Percentiles rank a stretch among this genome's conserved stretches.
Conservation (phyloP, 2,113 vertebrate genomes). For the Festucalex cinctus region DNA sequence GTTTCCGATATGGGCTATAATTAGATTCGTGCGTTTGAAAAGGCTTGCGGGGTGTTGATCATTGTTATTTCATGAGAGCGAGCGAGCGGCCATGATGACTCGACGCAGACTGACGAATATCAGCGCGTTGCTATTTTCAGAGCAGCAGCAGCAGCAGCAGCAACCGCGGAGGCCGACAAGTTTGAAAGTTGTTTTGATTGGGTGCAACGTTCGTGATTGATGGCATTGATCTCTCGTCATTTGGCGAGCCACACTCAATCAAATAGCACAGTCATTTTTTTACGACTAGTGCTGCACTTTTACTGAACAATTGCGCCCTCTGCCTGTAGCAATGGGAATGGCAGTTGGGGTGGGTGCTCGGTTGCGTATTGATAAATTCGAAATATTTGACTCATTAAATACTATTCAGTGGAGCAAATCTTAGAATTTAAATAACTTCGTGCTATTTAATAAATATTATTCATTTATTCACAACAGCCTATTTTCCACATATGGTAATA, state of each 20-base stretch:
- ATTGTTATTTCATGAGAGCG: conserved; percentile 56
- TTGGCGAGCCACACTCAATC: too few relatives aligned
- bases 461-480: too few relatives aligned
- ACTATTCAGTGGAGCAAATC: too few relatives aligned
- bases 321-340: conserved; percentile 9
- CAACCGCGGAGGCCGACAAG: background rate
- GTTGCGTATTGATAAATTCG: too few relatives aligned
- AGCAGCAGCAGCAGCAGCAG: conserved; percentile 5
- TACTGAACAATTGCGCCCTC: conserved; percentile 37
- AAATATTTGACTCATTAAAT: too few relatives aligned
- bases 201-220: background rate
- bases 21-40: conserved; percentile 49
- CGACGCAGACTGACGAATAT: conserved; percentile 8
- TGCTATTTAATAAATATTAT: too few relatives aligned
- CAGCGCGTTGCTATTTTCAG: conserved; percentile 11
- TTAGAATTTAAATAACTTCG: too few relatives aligned
- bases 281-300: too few relatives aligned
- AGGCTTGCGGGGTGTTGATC: conserved; percentile 50
- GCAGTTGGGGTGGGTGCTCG: background rate
- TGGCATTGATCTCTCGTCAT: background rate
- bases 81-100: conserved; percentile 5
- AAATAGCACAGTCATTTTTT: too few relatives aligned
- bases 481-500: too few relatives aligned
- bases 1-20: conserved; percentile 44
- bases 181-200: background rate